Base-by-base conservation (phyloP, 92 coral and sea anemone genomes). In the Anthopleura xanthogrammica region DNA sequence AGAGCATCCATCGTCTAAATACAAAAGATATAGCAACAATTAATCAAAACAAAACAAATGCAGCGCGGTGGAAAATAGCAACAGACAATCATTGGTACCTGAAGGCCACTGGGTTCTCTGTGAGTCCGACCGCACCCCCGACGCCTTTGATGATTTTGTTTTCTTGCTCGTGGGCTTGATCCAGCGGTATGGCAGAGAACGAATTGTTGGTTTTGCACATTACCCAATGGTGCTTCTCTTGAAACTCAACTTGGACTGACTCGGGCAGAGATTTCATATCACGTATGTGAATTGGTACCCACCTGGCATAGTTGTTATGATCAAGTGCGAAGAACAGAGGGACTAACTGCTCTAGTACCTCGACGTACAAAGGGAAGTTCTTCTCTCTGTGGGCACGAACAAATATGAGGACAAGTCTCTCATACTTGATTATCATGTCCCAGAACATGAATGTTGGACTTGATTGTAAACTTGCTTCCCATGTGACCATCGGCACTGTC, bases 221-320 rank as follows among this genome's bases (percentile, higher is more conserved):
- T 17, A 60, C 68, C 68, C 68, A 60, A 11, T 60, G 22, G 24
- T 60, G 68, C 8, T 88, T 75, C 85, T 90, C 85, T 2, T 62
- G 40, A 10, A 90, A 85, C 13, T 76, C 90, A 71, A 76, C 72
- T 54, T 55, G 16, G 71, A 83, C 77, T 39, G 78, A 17, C 10
- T 79, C 90, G 19, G 81, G 57, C 19, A 90, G 72, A 70, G 85
- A 50, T 50, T 62, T 55, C 90, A 86, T 90, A 82, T 90, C 90
- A 24, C 81, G 56, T 39, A 86, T 20, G 76, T 83, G 88, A 1
- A 90, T 81, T 7, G 93, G 88, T 5, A 90, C 52, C 93, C 93
- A 90, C 6, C 93, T 76, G 60, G 91, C 73, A 58, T 88, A 88
- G 12, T 60, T 60, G 68, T 16, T 17, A 20, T 60, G 68, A 60